Conservation (phyloP, 2,888 invertebrate species). For the Harpalus rufipes region DNA sequence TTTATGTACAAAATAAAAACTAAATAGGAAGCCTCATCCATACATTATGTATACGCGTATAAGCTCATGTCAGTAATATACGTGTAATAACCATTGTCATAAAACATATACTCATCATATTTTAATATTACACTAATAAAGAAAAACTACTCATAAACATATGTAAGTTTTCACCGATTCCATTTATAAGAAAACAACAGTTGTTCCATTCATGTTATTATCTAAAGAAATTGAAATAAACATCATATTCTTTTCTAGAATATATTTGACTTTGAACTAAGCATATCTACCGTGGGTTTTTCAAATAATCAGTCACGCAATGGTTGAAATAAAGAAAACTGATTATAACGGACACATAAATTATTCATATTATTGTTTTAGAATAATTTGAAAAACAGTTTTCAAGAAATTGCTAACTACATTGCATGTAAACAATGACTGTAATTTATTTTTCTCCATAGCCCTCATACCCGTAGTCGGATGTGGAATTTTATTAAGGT, state of each 20-base stretch:
- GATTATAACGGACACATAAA: conserved; percentile 1
- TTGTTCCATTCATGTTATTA: background rate
- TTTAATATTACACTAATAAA: background rate
- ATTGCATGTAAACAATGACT: too few species aligned
- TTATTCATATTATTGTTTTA: background rate
- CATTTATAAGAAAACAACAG: background rate
- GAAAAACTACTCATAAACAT: background rate
- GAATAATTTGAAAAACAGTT: background rate
- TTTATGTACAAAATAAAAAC: background rate
- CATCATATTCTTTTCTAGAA: background rate
- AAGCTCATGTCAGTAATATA: background rate
- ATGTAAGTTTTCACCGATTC: background rate
- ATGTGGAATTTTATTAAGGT: too few species aligned
- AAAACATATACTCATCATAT: background rate
- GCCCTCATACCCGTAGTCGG: too few species aligned
- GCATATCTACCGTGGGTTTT: background rate
- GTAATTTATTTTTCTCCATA: too few species aligned
- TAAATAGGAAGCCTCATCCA: background rate
- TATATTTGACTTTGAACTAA: background rate
- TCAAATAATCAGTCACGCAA: conserved; percentile 2
- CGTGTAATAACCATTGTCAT: background rate
- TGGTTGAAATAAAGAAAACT: background rate
- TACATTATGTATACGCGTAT: background rate
- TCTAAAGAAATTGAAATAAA: background rate
- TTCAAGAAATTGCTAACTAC: background rate